Evolutionary conservation across 2,888 invertebrate genomes (phyloP).

Genomic region (Merodon equestris): DNA sequence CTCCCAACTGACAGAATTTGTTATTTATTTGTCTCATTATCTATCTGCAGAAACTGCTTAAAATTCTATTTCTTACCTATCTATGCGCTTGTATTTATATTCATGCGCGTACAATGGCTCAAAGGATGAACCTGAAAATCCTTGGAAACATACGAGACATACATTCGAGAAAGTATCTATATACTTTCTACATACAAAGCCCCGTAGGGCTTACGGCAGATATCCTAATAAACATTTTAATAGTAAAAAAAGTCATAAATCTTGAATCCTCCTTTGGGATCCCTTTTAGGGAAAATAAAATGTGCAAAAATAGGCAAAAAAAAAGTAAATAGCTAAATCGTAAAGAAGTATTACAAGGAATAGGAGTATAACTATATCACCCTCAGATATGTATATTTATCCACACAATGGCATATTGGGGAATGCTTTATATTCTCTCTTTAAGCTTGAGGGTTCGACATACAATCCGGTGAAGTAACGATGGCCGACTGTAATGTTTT

Average conservation of each 20-base stretch:
- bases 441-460: conserved; percentile 50
- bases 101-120: conserved; percentile 2
- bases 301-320: not conserved
- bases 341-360: conserved; percentile 48
- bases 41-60: conserved; percentile 45
- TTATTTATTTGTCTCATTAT: conserved; percentile 61
- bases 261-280: conserved; percentile 63
- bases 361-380: conserved; percentile 37
- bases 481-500: conserved; percentile 58
- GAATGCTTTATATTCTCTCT: conserved; percentile 18
- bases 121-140: conserved; percentile 50
- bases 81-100: conserved; percentile 25
- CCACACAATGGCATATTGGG: conserved; percentile 21
- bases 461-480: conserved; percentile 51
- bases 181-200: conserved; percentile 6
- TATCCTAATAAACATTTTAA: conserved; percentile 68
- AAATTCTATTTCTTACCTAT: conserved; percentile 15
- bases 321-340: conserved; percentile 36
- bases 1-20: conserved; percentile 34
- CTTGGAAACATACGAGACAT: conserved; percentile 17
- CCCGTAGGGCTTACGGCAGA: conserved; percentile 36
- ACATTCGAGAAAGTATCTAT: not conserved
- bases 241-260: conserved; percentile 68
- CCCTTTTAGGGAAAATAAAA: conserved; percentile 26
- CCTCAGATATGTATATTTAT: conserved; percentile 7